Base-by-base conservation (phyloP, 2,888 invertebrate genomes). In the Pristionchus fissidentatus region DNA sequence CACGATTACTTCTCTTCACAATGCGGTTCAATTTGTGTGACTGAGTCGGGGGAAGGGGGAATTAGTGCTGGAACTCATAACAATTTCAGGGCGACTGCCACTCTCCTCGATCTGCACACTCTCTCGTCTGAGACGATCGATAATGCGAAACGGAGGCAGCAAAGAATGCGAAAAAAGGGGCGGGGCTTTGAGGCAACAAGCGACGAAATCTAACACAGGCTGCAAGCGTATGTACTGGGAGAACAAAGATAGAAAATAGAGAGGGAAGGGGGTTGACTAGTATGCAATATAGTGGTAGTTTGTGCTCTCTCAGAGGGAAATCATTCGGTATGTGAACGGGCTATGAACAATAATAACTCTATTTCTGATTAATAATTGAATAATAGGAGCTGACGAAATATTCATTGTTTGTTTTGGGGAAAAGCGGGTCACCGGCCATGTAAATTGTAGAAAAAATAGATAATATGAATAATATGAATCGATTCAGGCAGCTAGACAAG, bases 121-220 rank as follows among this genome's bases (percentile, higher is more conserved):
- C n/a, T n/a, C n/a, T n/a, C n/a, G n/a, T n/a, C n/a, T n/a, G n/a
- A n/a, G n/a, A n/a, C n/a, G n/a, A n/a, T n/a, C n/a, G n/a, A n/a
- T n/a, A n/a, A n/a, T n/a, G n/a, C n/a, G n/a, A n/a, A n/a, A n/a
- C n/a, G n/a, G n/a, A n/a, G n/a, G n/a, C n/a, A n/a, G n/a, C n/a
- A n/a, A n/a, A n/a, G n/a, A n/a, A n/a, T n/a, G n/a, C n/a, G n/a
- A n/a, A 41, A 70, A 70, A 38, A 41, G 43, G 70, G 26, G 70
- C 38, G 29, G 8, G 38, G 35, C 7, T 15, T 70, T 41, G 38
- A 22, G 75, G 46, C 75, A 77, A 77, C 75, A 77, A 77, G 75
- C 75, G 75, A 41, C 38, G 41, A 22, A 49, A 49, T 77, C 75
- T 77, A 77, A 77, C 75, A 77, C 75, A 77, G 75, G 75, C 75